Evolutionary conservation across 2,797 vertebrate genomes (phyloP), one percentile per base, ranked within the genome.

Genomic region (Chelon auratus): DNA sequence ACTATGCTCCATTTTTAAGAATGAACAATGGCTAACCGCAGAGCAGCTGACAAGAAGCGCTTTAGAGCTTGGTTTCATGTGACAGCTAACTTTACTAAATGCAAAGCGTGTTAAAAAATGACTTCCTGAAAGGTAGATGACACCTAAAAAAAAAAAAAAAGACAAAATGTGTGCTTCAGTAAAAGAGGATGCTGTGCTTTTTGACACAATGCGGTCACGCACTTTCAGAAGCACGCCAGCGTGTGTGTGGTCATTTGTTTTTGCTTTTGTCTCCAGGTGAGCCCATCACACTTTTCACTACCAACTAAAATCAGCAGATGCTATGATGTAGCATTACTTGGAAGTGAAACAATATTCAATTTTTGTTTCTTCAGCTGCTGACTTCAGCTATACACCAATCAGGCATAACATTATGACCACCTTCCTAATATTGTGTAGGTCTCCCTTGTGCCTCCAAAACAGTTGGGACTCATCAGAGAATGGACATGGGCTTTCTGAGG

Each of bases 51-150:
- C 74, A 68, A 14, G 10, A 58, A 17, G 36, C 0, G 1, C 57
- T 75, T 57, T 39, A 37, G 56, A 62, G 56, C 62, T 39, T 9
- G 13, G 20, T 9, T 75, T 57, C n/a, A 2, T 48, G 39, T 65
- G 63, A 72, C 63, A 68, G 36, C 53, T 57, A 37, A 42, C 65
- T 40, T 59, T 9, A 40, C 58, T 68, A 37, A 76, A 70, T 65
- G 43, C 53, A 69, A 62, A 61, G 36, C 13, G n/a, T 15, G 55
- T 2, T 20, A 18, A 74, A 11, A 65, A 78, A 73, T 42, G 24
- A 42, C 24, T 71, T 57, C 62, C 40, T 56, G 17, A 64, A 51
- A 81, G 45, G 33, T 30, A 55, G 72, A 48, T 1, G 20, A 52
- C 26, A 18, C 33, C 33, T 50, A 37, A 57, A 22, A 65, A 71